Base-by-base conservation (phyloP, 2,797 vertebrate species). In the Gadopsis marmoratus region DNA sequence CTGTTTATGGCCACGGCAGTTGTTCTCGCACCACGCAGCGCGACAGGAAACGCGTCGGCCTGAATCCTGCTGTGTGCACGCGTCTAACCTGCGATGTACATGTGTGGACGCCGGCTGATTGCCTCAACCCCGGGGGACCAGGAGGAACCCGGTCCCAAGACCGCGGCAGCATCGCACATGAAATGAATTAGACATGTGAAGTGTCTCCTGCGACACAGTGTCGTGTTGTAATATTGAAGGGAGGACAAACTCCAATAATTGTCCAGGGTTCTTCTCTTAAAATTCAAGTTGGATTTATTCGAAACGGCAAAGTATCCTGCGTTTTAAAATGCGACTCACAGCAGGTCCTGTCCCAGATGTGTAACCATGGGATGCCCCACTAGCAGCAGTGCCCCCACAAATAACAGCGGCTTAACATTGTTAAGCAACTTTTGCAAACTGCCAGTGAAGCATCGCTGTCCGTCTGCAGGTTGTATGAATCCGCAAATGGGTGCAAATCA, bases 21-120 rank as follows among this genome's bases (percentile, higher is more conserved):
- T 13, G 26, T 65, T 29, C 21, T 29, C 7, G 1, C n/a, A 6
- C 69, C 37, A 60, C 45, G 33, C 31, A 6, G 3, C 35, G 41
- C 47, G 67, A 41, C 54, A 56, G 16, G 59, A 69, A 70, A 66
- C 17, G 13, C 33, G 6, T 41, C 9, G 61, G 56, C 31, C 17
- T 10, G 5, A 14, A 50, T 19, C 26, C 33, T 6, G 35, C 4
- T 1, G 39, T 26, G 33, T 68, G 31, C 37, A 31, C 1, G 4
- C 21, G 19, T 39, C 17, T 63, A 10, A 12, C 13, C 33, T 31
- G 29, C 8, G 7, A 12, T 10, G 16, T 45, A 35, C 26, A 26
- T 9, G 47, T 29, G 3, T 13, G 23, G 48, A 7, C 33, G 17
- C 7, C 2, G 45, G 4, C 50, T 47, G 35, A 14, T 54, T 39